Evolutionary conservation across 2,888 invertebrate species (phyloP).

Genomic region (Lasioglossum vierecki): DNA sequence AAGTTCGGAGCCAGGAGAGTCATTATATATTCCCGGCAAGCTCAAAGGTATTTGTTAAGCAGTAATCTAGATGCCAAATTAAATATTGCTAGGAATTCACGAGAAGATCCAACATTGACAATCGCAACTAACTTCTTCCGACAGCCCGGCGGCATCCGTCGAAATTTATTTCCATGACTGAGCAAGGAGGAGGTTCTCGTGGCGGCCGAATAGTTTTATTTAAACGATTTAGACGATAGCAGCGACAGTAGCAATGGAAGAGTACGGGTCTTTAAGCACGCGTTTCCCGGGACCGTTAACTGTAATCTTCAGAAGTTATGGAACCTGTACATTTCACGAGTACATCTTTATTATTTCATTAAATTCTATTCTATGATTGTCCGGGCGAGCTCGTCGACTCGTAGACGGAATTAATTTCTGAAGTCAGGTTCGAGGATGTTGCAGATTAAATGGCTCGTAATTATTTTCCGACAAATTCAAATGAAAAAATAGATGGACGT

Average conservation of each 20-base stretch:
- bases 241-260: not conserved
- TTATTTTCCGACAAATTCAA: not conserved
- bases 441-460: not conserved
- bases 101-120: not conserved
- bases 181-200: not conserved
- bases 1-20: not conserved
- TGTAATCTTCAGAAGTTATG: not conserved
- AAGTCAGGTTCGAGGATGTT: not conserved
- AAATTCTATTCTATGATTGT: not conserved
- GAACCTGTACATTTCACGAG: not conserved
- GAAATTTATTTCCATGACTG: constrained; percentile 1
- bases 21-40: not conserved
- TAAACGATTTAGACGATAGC: not conserved
- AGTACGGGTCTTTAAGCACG: not conserved
- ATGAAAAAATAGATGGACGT: not conserved
- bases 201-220: not conserved
- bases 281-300: not conserved
- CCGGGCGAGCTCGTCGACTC: not conserved
- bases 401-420: not conserved
- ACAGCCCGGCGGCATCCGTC: not conserved
- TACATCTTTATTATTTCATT: not conserved
- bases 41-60: not conserved
- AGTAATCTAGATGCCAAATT: not conserved
- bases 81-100: not conserved
- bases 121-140: not conserved